A percentile compares a stretch with the other conserved stretches of the same genome.
Conservation (phyloP, 2,797 vertebrate genomes). For the Okamejei kenojei region DNA sequence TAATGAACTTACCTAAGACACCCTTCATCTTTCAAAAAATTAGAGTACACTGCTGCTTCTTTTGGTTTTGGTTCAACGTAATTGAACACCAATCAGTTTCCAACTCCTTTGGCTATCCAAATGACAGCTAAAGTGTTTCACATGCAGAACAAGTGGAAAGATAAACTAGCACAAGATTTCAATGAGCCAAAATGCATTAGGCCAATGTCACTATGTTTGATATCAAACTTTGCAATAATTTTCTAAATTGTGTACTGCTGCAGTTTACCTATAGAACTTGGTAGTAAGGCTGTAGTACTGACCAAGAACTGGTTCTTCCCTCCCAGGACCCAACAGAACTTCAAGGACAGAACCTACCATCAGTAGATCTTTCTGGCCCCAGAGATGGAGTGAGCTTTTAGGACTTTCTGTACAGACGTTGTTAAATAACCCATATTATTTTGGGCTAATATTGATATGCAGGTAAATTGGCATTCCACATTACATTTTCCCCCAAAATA, state of each 20-base stretch:
- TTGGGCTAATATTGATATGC: neutral
- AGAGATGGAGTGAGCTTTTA: neutral
- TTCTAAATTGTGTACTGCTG: neutral
- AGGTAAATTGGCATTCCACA: neutral
- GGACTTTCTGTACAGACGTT: neutral
- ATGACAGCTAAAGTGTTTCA: neutral
- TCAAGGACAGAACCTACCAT: constrained; percentile 15
- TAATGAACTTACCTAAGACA: neutral
- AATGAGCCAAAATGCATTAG: neutral
- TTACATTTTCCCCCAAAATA: neutral
- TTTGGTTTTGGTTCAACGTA: constrained; percentile 13
- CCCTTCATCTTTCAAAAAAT: neutral
- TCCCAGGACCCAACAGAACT: neutral
- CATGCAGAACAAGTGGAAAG: neutral
- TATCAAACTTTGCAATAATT: neutral
- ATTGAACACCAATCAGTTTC: neutral
- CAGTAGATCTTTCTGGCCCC: constrained; percentile 7
- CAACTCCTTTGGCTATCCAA: neutral
- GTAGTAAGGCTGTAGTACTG: neutral
- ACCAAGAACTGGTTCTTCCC: constrained; percentile 3
- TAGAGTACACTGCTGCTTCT: constrained; percentile 5
- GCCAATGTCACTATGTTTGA: neutral
- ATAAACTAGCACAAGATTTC: neutral
- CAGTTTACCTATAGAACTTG: neutral
- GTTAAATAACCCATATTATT: neutral